phyloP scores from a whole-genome alignment of 2,797 vertebrate genomes.

The Pogonophryne albipinna region DNA sequence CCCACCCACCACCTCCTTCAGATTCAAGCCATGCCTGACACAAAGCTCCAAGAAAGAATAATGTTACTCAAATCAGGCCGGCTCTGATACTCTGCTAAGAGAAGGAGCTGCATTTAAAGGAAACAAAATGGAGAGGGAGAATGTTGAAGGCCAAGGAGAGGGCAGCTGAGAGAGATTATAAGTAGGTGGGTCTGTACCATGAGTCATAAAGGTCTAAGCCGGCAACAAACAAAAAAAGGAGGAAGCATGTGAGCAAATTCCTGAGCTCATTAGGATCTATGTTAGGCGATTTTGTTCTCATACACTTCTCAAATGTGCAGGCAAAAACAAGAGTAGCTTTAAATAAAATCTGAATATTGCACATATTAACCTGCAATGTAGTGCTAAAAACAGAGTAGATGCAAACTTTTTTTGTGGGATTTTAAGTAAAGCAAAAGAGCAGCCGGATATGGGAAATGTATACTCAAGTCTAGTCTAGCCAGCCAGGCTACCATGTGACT shows the following conservation, averaged over 20 bases:
- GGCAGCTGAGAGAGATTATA: conserved; percentile 58
- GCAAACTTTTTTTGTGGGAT: neutral
- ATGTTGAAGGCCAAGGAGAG: conserved; percentile 46
- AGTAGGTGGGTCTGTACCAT: conserved; percentile 51
- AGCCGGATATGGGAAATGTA: conserved; percentile 45
- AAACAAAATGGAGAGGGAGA: conserved; percentile 64
- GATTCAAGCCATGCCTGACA: conserved; percentile 38
- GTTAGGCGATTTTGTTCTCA: neutral
- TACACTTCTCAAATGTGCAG: conserved; percentile 4
- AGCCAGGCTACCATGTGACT: conserved; percentile 60
- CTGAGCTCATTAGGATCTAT: conserved; percentile 58
- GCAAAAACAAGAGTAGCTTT: neutral
- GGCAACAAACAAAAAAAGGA: conserved; percentile 21
- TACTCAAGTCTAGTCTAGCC: conserved; percentile 24
- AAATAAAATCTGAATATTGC: neutral
- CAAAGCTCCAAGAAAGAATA: conserved; percentile 33
- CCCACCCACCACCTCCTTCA: conserved; percentile 2
- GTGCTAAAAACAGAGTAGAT: neutral
- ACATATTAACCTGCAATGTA: neutral
- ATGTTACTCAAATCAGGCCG: conserved; percentile 16
- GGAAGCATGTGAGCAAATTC: conserved; percentile 34
- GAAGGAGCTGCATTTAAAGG: conserved; percentile 40
- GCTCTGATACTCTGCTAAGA: conserved; percentile 40
- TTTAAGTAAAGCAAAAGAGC: conserved; percentile 42
- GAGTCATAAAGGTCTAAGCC: conserved; percentile 62